A percentile compares a stretch with the other conserved stretches of the same genome.
Conservation (phyloP, 1,140 invertebrate species). For the Chironomus tepperi region DNA sequence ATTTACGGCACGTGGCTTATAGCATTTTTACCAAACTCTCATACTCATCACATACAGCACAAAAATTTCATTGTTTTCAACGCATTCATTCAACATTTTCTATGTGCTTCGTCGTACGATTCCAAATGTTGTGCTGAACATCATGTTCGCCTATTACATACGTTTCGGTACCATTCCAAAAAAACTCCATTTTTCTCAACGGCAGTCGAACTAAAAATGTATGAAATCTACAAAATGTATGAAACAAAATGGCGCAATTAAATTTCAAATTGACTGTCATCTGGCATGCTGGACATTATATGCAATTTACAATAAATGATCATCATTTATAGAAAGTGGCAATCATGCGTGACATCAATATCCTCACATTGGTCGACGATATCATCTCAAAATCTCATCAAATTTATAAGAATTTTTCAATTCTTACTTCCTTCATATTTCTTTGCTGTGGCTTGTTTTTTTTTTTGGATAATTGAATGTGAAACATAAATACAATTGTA, state of each 20-base stretch:
- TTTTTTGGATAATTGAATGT: too few relatives aligned
- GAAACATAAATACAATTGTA: too few relatives aligned
- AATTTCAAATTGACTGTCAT: not conserved
- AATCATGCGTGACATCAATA: not conserved
- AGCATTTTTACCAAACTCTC: constrained; percentile 9
- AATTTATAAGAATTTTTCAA: too few relatives aligned
- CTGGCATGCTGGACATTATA: not conserved
- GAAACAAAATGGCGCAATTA: constrained; percentile 12
- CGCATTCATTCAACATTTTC: not conserved
- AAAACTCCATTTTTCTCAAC: not conserved
- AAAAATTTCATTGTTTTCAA: not conserved
- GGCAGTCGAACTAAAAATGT: constrained; percentile 1
- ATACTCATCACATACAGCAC: not conserved
- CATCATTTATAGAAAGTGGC: not conserved
- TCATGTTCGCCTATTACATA: not conserved
- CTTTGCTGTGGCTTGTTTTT: too few relatives aligned
- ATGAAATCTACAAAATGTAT: constrained; percentile 14
- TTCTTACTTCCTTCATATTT: too few relatives aligned
- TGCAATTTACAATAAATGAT: not conserved
- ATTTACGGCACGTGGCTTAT: not conserved
- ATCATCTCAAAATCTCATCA: too few relatives aligned
- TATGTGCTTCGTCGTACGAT: not conserved
- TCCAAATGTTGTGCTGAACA: not conserved
- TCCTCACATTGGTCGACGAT: too few relatives aligned
- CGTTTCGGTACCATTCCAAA: not conserved